Evolutionary conservation across 2,113 vertebrate genomes (phyloP).

Genomic region (Scomber colias): DNA sequence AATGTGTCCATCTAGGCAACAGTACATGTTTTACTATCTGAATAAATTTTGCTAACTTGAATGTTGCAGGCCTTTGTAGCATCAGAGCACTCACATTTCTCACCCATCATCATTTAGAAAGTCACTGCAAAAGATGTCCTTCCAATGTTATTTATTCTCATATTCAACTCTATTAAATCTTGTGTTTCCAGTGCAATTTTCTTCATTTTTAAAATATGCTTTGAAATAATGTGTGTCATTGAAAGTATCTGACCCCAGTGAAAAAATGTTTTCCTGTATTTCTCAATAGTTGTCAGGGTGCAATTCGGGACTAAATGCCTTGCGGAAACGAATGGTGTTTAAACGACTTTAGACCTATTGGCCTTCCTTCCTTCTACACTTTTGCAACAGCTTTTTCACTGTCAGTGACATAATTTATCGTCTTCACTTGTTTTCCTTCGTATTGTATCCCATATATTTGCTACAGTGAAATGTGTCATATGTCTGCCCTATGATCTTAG

Average conservation of each 20-base stretch:
- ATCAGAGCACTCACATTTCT: too few relatives aligned
- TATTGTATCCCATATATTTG: conserved; percentile 43
- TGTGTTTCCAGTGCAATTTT: neutral
- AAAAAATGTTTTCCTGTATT: conserved; percentile 23
- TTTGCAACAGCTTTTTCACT: conserved; percentile 14
- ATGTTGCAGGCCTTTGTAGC: too few relatives aligned
- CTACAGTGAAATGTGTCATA: conserved; percentile 50
- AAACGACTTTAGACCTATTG: conserved; percentile 40
- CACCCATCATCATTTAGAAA: too few relatives aligned
- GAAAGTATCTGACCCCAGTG: conserved; percentile 31
- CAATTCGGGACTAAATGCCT: conserved; percentile 25
- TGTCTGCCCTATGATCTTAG: conserved; percentile 43
- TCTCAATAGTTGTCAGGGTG: conserved; percentile 18
- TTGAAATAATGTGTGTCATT: conserved; percentile 23
- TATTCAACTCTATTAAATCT: neutral
- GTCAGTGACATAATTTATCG: conserved; percentile 35
- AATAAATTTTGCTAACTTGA: too few relatives aligned
- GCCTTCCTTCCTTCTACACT: neutral
- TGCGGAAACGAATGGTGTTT: conserved; percentile 48
- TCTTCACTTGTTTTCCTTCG: conserved; percentile 18
- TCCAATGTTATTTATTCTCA: neutral
- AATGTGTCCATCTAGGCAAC: too few relatives aligned
- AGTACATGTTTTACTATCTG: too few relatives aligned
- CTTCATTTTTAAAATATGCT: neutral
- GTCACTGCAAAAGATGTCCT: neutral